Base-by-base conservation (phyloP, 2,888 invertebrate species). In the Andrena chrysosceles region DNA sequence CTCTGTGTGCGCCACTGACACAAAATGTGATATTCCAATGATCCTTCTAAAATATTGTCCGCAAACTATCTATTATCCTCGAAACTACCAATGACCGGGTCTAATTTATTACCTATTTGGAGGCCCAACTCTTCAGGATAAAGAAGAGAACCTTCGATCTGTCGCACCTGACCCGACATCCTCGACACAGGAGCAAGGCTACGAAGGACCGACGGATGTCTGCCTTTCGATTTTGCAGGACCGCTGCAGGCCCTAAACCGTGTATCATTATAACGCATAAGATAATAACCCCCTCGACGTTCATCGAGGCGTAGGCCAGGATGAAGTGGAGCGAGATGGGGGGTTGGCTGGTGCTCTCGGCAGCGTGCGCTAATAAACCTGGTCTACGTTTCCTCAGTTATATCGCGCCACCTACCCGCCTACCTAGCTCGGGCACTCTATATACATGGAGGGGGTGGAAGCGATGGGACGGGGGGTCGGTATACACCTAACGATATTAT, bases 331-430 rank as follows among this genome's bases (percentile, higher is more conserved):
- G 92, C 91, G 91, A 91, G 90, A 91, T 90, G 90, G 91, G 91
- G 90, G 81, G 81, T 69, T 77, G 87, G 83, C 66, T 67, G 78
- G 77, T 80, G 82, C 88, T 89, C 85, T 92, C 89, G 90, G 91
- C 89, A 89, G 90, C 92, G 90, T 93, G 90, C 90, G 90, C 93
- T 93, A 93, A 93, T 93, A 93, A 93, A 93, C 92, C 92, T 91
- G 84, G 87, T 88, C 90, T 90, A 89, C 90, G 92, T 92, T 92
- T 92, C 91, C 92, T 91, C 87, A 90, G 92, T 91, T 92, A 92
- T 90, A 92, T 91, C 90, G 90, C 88, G 87, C 86, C 84, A 82
- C 85, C 89, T 78, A 83, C 79, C 77, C 76, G 48, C 69, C 81
- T 74, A 54, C 42, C 72, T 68, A 71, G 56, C 79, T 69, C 76